Conservation (phyloP, 1,140 invertebrate genomes). For the Drosophila nigromelanica region DNA sequence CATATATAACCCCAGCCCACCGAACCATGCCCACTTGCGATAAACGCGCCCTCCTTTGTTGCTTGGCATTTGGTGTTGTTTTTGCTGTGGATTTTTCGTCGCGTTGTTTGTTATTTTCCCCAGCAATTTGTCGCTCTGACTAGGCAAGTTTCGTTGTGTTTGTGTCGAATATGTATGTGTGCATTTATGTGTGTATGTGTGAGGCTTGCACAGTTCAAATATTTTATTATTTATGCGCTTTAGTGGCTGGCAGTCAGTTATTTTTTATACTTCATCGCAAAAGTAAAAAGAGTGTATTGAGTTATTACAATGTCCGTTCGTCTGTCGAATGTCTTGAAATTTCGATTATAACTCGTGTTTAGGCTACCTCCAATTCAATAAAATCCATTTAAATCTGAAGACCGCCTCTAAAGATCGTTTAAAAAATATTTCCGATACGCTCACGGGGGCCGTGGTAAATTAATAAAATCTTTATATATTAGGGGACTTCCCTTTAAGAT, state of each 20-base stretch:
- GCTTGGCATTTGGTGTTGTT: conserved; percentile 37
- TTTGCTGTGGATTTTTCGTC: conserved; percentile 55
- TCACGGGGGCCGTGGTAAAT: too few species aligned
- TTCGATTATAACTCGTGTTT: too few species aligned
- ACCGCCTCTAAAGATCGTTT: too few species aligned
- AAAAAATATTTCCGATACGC: too few species aligned
- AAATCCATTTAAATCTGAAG: too few species aligned
- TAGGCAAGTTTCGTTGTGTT: conserved; percentile 57
- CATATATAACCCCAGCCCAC: background rate
- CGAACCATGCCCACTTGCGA: background rate
- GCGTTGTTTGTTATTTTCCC: conserved; percentile 54
- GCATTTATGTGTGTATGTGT: conserved; percentile 4
- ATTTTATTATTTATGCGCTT: conserved; percentile 75
- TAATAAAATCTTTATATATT: too few species aligned
- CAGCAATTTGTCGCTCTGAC: conserved; percentile 60
- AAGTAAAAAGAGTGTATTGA: too few species aligned
- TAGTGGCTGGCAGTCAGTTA: conserved; percentile 33
- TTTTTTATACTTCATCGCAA: background rate
- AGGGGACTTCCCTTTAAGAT: too few species aligned
- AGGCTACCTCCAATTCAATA: too few species aligned
- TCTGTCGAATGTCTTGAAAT: too few species aligned
- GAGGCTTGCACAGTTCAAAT: conserved; percentile 52
- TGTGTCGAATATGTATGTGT: conserved; percentile 16
- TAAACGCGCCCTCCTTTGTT: conserved; percentile 10
- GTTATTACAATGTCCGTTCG: too few species aligned